Evolutionary conservation across 1,140 invertebrate species (phyloP).

Genomic region (Drosophila bocqueti): DNA sequence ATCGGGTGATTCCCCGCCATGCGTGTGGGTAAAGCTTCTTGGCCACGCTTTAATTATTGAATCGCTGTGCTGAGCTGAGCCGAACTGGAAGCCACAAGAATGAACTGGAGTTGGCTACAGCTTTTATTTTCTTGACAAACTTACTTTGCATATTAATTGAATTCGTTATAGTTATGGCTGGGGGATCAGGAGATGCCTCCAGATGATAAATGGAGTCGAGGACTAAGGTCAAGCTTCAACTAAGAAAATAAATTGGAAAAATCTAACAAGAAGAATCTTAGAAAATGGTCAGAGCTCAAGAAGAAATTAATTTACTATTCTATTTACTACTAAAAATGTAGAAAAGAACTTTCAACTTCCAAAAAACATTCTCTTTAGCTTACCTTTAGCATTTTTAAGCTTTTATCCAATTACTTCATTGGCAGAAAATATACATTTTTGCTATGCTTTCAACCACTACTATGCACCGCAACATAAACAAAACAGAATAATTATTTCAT

Average conservation of each 20-base stretch:
- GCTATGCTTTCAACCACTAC: background rate
- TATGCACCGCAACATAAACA: constrained; percentile 14
- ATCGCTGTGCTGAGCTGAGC: constrained; percentile 41
- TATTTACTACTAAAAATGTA: background rate
- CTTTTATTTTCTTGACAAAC: constrained; percentile 36
- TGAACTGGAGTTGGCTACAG: constrained; percentile 33
- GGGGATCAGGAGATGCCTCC: background rate
- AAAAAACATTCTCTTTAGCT: background rate
- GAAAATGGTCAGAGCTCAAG: background rate
- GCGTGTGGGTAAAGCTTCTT: constrained; percentile 55
- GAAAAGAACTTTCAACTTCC: background rate
- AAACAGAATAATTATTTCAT: constrained; percentile 27
- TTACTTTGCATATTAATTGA: constrained; percentile 67
- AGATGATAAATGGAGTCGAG: constrained; percentile 37
- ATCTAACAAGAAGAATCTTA: background rate
- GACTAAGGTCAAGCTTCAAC: constrained; percentile 11
- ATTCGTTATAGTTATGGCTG: constrained; percentile 43
- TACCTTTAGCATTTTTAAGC: background rate
- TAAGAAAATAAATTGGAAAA: constrained; percentile 4
- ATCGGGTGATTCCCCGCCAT: constrained; percentile 15
- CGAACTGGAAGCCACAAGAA: constrained; percentile 24
- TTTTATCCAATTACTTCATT: background rate
- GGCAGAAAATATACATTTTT: constrained; percentile 3
- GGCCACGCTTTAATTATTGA: constrained; percentile 55
- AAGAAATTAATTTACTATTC: background rate